Conservation (phyloP, 2,797 vertebrate species). For the Ciconia nigra region DNA sequence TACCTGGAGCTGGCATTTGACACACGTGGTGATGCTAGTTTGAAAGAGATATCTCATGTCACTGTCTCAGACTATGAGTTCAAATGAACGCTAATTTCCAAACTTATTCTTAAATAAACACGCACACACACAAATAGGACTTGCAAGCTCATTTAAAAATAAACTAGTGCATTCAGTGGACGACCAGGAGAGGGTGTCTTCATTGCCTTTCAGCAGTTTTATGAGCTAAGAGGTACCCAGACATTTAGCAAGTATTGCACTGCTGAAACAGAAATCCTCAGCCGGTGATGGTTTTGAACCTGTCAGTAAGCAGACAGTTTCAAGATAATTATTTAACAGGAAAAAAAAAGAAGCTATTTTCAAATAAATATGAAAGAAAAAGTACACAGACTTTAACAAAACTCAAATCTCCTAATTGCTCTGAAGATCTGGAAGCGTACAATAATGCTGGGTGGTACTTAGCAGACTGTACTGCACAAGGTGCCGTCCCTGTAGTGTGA, state of each 20-base stretch:
- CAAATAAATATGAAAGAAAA: background rate
- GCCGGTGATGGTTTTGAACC: background rate
- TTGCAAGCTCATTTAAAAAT: constrained; percentile 1
- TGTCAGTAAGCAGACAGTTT: background rate
- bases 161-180: background rate
- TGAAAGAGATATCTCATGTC: background rate
- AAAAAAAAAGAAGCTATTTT: background rate
- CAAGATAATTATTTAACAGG: background rate
- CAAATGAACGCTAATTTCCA: background rate
- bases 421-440: background rate
- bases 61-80: background rate
- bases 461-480: background rate
- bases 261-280: background rate
- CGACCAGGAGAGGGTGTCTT: constrained; percentile 41
- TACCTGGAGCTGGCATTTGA: background rate
- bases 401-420: background rate
- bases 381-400: background rate
- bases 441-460: background rate
- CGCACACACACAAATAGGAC: background rate
- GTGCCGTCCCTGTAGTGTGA: background rate
- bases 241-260: background rate
- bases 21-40: background rate
- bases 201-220: constrained; percentile 4
- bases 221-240: background rate
- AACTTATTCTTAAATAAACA: background rate